Percentiles rank a stretch among this genome's conserved stretches.
Evolutionary conservation across 2,797 vertebrate genomes (phyloP).

Genomic region (Heliangelus exortis): DNA sequence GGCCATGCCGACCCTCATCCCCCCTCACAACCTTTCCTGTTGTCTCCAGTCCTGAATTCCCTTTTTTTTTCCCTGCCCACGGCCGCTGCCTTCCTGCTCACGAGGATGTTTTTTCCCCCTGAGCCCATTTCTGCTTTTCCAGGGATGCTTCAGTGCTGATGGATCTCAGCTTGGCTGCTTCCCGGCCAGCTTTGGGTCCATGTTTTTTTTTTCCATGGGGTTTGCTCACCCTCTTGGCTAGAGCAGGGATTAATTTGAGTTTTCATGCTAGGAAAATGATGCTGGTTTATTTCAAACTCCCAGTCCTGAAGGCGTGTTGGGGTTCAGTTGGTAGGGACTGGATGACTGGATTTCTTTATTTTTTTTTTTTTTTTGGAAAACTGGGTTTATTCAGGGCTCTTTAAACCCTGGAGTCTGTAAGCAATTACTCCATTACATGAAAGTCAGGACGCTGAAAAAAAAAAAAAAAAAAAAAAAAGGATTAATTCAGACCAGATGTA

Average conservation of each 20-base stretch:
- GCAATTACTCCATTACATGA: constrained; percentile 82
- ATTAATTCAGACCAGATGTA: constrained; percentile 85
- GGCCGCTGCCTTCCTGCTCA: not conserved
- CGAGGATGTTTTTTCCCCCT: not conserved
- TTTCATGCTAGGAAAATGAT: constrained; percentile 55
- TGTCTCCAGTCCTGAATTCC: rapidly evolving
- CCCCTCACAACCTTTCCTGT: rapidly evolving
- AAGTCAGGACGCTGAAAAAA: constrained; percentile 76
- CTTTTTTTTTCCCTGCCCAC: not conserved
- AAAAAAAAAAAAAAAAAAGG: not conserved
- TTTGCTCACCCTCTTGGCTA: constrained; percentile 23
- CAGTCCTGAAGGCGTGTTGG: constrained; percentile 50
- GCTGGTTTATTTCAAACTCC: constrained; percentile 48
- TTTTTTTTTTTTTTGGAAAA: constrained; percentile 43
- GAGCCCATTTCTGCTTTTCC: not conserved
- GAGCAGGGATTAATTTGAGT: constrained; percentile 26
- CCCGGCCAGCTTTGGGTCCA: not conserved
- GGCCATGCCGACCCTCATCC: not conserved
- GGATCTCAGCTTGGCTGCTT: not conserved
- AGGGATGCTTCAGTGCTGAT: not conserved
- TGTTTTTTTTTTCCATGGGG: constrained; percentile 22
- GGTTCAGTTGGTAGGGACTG: constrained; percentile 46
- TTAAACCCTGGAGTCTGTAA: constrained; percentile 73
- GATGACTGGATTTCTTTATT: no score
- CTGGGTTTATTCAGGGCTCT: constrained; percentile 53